Evolutionary conservation across 2,888 invertebrate genomes (phyloP).

Genomic region (Hyalella azteca): DNA sequence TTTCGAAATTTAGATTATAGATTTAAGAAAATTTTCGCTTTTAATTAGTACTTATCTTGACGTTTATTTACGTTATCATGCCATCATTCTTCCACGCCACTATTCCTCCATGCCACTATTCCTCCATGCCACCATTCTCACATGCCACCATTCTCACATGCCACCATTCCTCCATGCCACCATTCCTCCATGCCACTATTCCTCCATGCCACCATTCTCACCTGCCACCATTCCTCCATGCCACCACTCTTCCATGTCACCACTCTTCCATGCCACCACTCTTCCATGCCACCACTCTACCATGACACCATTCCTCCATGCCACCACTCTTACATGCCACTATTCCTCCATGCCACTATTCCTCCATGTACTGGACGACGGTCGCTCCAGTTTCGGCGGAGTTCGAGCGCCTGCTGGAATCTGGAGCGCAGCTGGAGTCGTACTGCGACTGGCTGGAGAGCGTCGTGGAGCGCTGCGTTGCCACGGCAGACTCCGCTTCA

Average conservation of each 20-base stretch:
- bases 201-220: neutral
- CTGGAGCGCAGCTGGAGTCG: conserved; percentile 64
- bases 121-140: no score
- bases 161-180: no score
- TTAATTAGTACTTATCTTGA: no score
- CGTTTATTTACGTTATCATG: no score
- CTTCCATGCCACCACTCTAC: neutral
- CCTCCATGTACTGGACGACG: neutral
- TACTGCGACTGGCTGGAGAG: conserved; percentile 65
- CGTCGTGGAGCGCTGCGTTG: conserved; percentile 64
- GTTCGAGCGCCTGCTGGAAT: conserved; percentile 65
- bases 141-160: no score
- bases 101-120: no score
- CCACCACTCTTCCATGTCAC: neutral
- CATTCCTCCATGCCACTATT: no score
- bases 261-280: neutral
- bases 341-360: neutral
- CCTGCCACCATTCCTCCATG: neutral
- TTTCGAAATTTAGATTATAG: no score
- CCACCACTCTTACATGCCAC: neutral
- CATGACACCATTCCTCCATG: neutral
- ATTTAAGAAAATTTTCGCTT: no score
- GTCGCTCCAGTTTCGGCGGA: conserved; percentile 63
- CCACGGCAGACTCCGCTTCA: neutral
- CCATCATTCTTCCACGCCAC: no score